Percentiles rank a stretch among this genome's conserved stretches.
These are phyloP conservation scores for Fundulus diaphanus DNA, from an alignment of 2,797 vertebrate species.

Conservation along the genomic window DNA sequence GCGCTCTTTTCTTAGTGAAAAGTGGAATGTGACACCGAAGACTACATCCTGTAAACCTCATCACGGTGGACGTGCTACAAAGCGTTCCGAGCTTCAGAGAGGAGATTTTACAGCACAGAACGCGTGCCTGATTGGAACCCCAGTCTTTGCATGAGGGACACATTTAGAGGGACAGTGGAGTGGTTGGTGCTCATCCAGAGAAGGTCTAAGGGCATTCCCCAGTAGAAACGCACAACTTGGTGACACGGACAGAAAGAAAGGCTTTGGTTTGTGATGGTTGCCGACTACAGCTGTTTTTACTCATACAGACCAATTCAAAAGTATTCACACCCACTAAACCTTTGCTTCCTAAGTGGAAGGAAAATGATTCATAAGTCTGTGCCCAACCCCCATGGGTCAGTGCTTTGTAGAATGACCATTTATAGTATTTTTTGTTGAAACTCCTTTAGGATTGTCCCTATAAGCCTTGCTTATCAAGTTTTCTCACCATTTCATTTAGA, in stretches of 20 bases:
- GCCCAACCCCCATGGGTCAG: background rate
- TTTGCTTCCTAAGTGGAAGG: background rate
- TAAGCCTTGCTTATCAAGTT: background rate
- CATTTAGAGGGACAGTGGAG: background rate
- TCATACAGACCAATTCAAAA: background rate
- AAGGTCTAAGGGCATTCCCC: background rate
- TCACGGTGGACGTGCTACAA: background rate
- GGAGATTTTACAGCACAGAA: background rate
- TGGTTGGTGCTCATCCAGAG: background rate
- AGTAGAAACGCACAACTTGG: background rate
- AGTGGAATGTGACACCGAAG: background rate
- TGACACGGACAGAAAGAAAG: background rate
- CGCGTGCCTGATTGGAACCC: no score
- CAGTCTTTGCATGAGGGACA: background rate
- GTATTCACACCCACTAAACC: background rate
- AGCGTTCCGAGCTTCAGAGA: background rate
- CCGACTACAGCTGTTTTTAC: background rate
- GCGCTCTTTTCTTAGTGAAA: slow-evolving; percentile 1
- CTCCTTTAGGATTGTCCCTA: background rate
- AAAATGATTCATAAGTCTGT: background rate
- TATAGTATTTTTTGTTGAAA: background rate
- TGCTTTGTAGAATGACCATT: background rate
- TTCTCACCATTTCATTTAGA: background rate
- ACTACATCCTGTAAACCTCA: background rate
- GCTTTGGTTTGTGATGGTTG: no score